Conservation (phyloP, 2,113 vertebrate species). For the Agapornis roseicollis region DNA sequence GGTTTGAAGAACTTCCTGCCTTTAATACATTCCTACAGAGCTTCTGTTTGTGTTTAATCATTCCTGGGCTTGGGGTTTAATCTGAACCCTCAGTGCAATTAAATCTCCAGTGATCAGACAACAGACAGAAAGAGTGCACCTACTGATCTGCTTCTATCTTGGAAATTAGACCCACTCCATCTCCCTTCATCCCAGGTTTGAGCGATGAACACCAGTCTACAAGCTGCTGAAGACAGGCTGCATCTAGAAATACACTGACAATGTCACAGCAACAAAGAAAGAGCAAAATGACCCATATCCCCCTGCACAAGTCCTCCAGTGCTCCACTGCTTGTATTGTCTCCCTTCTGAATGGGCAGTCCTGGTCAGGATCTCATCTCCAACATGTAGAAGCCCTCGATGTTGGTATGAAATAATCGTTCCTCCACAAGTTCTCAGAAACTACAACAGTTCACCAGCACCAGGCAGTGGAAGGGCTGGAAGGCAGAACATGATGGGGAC, state of each 20-base stretch:
- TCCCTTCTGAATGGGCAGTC: neutral
- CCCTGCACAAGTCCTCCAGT: neutral
- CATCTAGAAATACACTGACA: neutral
- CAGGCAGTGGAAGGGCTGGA: neutral
- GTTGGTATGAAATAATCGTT: neutral
- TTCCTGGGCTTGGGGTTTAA: neutral
- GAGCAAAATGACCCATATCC: too few relatives aligned
- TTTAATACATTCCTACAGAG: neutral
- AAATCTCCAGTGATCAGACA: neutral
- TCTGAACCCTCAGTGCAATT: neutral
- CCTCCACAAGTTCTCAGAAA: neutral
- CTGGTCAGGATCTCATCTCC: neutral
- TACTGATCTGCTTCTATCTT: neutral
- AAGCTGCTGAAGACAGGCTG: neutral
- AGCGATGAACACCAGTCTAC: neutral
- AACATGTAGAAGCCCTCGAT: neutral
- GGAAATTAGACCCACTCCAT: neutral
- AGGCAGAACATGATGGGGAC: neutral
- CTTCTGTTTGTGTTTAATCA: neutral
- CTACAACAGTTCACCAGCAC: neutral
- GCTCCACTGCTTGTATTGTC: too few relatives aligned
- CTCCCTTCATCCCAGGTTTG: neutral
- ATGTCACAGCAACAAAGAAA: too few relatives aligned
- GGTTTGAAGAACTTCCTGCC: neutral
- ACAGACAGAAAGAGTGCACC: neutral